A percentile compares a stretch with the other conserved stretches of the same genome.
These are phyloP conservation scores for Pogoniulus pusillus DNA, from an alignment of 2,797 vertebrate species.

Conservation along the genomic window DNA sequence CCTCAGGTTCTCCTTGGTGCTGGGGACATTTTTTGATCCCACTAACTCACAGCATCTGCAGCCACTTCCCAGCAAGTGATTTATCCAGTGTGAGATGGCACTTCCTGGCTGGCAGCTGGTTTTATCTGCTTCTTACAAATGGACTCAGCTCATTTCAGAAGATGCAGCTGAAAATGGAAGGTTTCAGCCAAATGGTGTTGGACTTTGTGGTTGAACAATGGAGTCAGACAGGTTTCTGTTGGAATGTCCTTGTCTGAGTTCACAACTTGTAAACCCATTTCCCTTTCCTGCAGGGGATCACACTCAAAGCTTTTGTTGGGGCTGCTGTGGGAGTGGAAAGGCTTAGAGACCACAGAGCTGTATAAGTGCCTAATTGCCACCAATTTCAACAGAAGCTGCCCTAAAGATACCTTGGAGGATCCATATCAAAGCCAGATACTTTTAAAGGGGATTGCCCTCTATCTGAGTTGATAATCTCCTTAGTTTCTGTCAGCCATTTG, in stretches of 20 bases:
- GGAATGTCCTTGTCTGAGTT: conserved; percentile 1
- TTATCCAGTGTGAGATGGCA: neutral
- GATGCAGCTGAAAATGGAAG: neutral
- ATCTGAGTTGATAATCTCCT: neutral
- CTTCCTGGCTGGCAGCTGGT: neutral
- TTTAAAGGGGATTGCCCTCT: neutral
- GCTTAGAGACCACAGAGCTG: neutral
- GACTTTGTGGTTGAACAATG: conserved; percentile 46
- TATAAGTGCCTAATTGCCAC: conserved; percentile 27
- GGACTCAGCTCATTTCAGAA: neutral
- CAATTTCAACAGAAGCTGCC: neutral
- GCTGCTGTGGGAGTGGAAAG: neutral
- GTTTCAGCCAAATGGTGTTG: conserved; percentile 33
- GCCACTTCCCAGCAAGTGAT: accelerated
- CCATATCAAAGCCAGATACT: neutral
- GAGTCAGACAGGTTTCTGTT: neutral
- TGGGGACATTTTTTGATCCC: neutral
- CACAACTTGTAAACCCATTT: conserved; percentile 54
- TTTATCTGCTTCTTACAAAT: neutral
- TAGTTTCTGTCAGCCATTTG: neutral
- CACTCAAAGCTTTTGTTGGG: neutral
- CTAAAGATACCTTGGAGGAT: neutral
- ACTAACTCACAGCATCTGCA: neutral
- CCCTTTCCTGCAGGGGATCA: neutral
- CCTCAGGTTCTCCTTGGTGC: neutral